A percentile compares a stretch with the other conserved stretches of the same genome.
Conservation (phyloP, 1,140 invertebrate species). For the Bombus pyrosoma region DNA sequence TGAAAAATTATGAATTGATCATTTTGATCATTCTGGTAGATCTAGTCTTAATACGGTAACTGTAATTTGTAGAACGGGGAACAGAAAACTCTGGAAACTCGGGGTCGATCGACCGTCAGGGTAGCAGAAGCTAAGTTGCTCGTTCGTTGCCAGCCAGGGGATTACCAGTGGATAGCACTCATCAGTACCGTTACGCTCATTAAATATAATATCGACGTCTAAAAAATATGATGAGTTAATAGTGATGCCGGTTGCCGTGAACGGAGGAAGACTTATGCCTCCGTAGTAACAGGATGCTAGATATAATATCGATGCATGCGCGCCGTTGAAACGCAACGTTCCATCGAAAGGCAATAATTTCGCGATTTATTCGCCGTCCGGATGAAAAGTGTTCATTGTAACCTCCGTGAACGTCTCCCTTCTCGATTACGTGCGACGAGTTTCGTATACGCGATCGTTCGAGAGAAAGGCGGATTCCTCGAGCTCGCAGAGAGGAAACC, state of each 20-base stretch:
- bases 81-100: slow-evolving; percentile 1
- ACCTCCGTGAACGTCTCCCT: background rate
- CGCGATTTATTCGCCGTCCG: background rate
- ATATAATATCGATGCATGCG: slow-evolving; percentile 26
- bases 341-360: slow-evolving; percentile 35
- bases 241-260: background rate
- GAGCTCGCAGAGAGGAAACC: background rate
- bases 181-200: slow-evolving; percentile 41
- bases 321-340: slow-evolving; percentile 4
- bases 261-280: background rate
- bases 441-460: background rate
- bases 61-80: background rate
- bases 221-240: slow-evolving; percentile 42
- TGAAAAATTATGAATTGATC: background rate
- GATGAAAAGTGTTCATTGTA: background rate
- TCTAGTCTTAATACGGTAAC: background rate
- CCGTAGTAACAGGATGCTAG: slow-evolving; percentile 1
- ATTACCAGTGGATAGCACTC: background rate
- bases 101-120: background rate
- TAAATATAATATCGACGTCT: slow-evolving; percentile 30
- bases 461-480: background rate
- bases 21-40: too few relatives aligned
- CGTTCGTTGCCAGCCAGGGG: background rate
- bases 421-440: background rate
- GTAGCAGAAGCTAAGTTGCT: background rate